Evolutionary conservation across 2,888 invertebrate genomes (phyloP).

Genomic region (Agrotis ipsilon): DNA sequence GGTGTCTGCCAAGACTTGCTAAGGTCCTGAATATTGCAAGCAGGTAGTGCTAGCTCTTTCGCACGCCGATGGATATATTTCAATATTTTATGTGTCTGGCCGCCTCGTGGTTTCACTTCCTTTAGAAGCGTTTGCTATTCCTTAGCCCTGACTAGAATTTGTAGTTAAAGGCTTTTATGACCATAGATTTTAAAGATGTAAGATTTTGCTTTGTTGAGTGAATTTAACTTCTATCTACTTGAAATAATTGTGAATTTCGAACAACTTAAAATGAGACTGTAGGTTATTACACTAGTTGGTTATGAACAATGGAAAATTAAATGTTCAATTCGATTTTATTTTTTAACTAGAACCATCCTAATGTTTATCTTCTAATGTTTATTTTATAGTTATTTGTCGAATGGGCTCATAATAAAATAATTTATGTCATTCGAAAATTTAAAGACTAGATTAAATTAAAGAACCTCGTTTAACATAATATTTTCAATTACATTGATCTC

Average conservation of each 20-base stretch:
- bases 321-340: not conserved
- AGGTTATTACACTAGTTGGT: not conserved
- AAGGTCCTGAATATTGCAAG: constrained; percentile 75
- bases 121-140: constrained; percentile 54
- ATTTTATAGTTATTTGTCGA: not conserved
- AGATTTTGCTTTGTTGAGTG: not conserved
- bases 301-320: not conserved
- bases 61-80: constrained; percentile 66
- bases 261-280: not conserved
- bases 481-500: constrained; percentile 21
- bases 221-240: not conserved
- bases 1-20: constrained; percentile 75
- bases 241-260: not conserved
- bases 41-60: constrained; percentile 67
- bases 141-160: constrained; percentile 17
- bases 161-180: constrained; percentile 27
- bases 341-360: not conserved
- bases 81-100: constrained; percentile 79
- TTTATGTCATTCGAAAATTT: not conserved
- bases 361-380: not conserved
- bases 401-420: not conserved
- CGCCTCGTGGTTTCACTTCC: constrained; percentile 65
- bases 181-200: constrained; percentile 15
- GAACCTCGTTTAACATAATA: constrained; percentile 9
- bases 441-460: not conserved